Evolutionary conservation across 2,888 invertebrate species (phyloP).

Genomic region (Smittia aterrima): DNA sequence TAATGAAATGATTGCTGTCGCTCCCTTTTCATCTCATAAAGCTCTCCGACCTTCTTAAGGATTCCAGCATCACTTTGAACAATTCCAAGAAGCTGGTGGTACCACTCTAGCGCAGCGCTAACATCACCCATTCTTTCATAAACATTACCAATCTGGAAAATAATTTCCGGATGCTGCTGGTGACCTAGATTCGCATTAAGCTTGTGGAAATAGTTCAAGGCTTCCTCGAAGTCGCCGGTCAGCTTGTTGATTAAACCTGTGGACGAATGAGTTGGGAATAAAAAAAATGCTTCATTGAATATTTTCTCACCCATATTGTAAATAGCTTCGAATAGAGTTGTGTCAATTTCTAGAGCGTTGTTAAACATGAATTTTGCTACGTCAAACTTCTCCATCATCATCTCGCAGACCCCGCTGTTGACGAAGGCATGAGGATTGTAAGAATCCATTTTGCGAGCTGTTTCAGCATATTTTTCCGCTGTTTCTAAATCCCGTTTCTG

Average conservation of each 20-base stretch:
- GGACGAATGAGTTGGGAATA: background rate
- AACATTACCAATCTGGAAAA: constrained; percentile 75
- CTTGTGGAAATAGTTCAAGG: constrained; percentile 77
- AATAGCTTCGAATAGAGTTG: constrained; percentile 78
- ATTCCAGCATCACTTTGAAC: constrained; percentile 88
- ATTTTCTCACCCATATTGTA: constrained; percentile 68
- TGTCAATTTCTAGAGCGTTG: constrained; percentile 74
- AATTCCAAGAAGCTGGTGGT: constrained; percentile 74
- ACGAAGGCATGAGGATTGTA: constrained; percentile 81
- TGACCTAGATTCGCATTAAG: constrained; percentile 67
- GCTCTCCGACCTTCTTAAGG: constrained; percentile 82
- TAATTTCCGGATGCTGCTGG: constrained; percentile 63
- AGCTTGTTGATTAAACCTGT: constrained; percentile 68
- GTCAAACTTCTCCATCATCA: constrained; percentile 66
- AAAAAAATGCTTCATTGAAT: background rate
- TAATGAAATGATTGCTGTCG: constrained; percentile 71
- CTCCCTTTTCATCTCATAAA: constrained; percentile 88
- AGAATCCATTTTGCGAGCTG: constrained; percentile 70
- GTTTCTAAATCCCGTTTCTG: constrained; percentile 77
- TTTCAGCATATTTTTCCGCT: constrained; percentile 73
- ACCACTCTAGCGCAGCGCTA: constrained; percentile 65
- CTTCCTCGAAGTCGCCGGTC: constrained; percentile 67
- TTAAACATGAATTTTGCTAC: constrained; percentile 70
- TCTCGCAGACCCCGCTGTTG: constrained; percentile 77
- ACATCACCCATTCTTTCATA: constrained; percentile 66